These are phyloP conservation scores for Brachypalpus laphriformis DNA, from an alignment of 2,888 invertebrate genomes.

Conservation along the genomic window DNA sequence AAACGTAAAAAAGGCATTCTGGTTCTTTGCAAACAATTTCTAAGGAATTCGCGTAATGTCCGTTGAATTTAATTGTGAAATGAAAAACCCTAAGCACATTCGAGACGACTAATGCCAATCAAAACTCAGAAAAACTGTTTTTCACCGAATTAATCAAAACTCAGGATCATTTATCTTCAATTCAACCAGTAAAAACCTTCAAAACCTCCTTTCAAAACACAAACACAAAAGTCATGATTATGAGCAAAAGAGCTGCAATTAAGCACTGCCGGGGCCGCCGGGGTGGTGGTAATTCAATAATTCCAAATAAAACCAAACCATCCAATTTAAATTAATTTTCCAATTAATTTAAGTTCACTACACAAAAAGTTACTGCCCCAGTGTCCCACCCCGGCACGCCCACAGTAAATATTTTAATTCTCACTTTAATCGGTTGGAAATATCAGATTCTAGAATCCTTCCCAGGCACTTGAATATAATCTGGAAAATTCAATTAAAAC, in stretches of 20 bases:
- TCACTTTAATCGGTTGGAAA: slow-evolving; percentile 27
- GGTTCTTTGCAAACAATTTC: too few relatives aligned
- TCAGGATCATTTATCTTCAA: slow-evolving; percentile 15
- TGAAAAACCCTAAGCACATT: neutral
- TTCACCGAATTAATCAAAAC: slow-evolving; percentile 14
- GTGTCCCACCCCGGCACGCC: neutral
- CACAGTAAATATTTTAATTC: slow-evolving; percentile 41
- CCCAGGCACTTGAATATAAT: neutral
- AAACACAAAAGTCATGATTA: slow-evolving; percentile 52
- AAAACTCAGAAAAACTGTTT: slow-evolving; percentile 8
- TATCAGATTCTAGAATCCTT: neutral
- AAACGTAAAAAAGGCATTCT: too few relatives aligned
- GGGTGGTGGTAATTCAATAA: neutral
- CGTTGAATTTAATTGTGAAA: too few relatives aligned
- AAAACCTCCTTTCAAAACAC: neutral
- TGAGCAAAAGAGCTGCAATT: slow-evolving; percentile 29
- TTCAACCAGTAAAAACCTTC: neutral
- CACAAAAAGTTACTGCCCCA: slow-evolving; percentile 12
- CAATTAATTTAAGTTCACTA: slow-evolving; percentile 48
- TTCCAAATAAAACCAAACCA: slow-evolving; percentile 27
- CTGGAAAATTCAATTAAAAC: slow-evolving; percentile 42
- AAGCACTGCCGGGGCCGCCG: neutral
- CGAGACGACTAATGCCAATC: neutral
- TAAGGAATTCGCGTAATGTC: too few relatives aligned
- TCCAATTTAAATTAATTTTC: slow-evolving; percentile 55